These are phyloP conservation scores for Orchestes rusci DNA, from an alignment of 2,888 invertebrate species.

Conservation along the genomic window DNA sequence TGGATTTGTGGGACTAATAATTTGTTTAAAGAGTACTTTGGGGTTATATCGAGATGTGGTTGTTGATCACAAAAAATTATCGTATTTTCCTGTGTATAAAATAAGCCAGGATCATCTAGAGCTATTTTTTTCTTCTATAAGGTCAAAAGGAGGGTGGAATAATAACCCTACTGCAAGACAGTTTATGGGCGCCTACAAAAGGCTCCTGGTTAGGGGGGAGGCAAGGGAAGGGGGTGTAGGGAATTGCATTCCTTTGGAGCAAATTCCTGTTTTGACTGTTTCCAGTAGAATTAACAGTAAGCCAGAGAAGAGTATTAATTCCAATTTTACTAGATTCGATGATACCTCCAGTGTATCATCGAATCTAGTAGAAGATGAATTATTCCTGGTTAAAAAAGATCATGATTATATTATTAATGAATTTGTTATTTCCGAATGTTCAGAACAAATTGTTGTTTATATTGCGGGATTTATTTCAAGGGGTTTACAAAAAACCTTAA, in stretches of 20 bases:
- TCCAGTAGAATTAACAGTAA: neutral
- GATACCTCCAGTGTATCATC: neutral
- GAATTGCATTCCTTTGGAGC: conserved; percentile 23
- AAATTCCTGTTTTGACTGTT: conserved; percentile 18
- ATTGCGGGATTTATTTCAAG: conserved; percentile 12
- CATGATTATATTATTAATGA: conserved; percentile 11
- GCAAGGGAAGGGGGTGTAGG: conserved; percentile 15
- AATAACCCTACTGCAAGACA: conserved; percentile 26
- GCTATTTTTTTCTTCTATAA: conserved; percentile 13
- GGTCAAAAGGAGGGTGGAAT: conserved; percentile 24
- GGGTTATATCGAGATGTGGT: conserved; percentile 6
- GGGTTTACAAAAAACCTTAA: conserved; percentile 2
- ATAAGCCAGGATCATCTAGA: conserved; percentile 20
- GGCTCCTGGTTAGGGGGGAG: conserved; percentile 19
- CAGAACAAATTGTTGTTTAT: conserved; percentile 7
- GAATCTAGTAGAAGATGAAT: too few species aligned
- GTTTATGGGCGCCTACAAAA: conserved; percentile 23
- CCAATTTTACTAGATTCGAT: neutral
- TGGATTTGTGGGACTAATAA: conserved; percentile 10
- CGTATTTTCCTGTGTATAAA: conserved; percentile 24
- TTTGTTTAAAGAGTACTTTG: conserved; percentile 11
- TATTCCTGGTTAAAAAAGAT: conserved; percentile 5
- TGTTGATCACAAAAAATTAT: neutral
- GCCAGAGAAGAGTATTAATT: neutral
- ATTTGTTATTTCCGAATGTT: conserved; percentile 9